Evolutionary conservation across 2,797 vertebrate genomes (phyloP), one percentile per base, ranked within the genome.

Genomic region (Cynodonichthys magdalenae): DNA sequence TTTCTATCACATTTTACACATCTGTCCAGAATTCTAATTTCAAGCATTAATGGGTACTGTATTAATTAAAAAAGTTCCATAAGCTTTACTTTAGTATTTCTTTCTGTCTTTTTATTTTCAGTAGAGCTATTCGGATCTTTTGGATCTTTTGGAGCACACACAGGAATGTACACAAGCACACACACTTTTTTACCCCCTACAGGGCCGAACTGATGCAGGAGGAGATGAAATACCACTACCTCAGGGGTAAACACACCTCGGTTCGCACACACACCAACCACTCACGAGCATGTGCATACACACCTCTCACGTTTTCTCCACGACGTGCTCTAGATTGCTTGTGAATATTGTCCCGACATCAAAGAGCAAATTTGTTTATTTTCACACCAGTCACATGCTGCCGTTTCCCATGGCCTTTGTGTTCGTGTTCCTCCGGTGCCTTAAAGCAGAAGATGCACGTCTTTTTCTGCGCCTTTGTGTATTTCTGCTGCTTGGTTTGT

Each of bases 181-280:
- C 59, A 78, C 49, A 71, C 69, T 51, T 79, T 74, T 24, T 63
- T 78, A 77, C 77, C 85, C 68, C 89, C 84, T 73, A 74, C 70
- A 84, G 87, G 87, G 80, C 79, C 82, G 75, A 90, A 83, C 82
- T 71, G 86, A 92, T 87, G 86, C 85, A 78, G 84, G 82, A 87
- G 77, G 81, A 92, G 90, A 92, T 90, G 88, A 92, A 88, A 89
- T 85, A 84, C 77, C 75, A 84, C 69, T 66, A 82, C 90, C 88
- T 89, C 81, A 85, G 89, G 90, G 89, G 68, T 92, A 92, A 92
- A 91, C 88, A 91, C 82, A 90, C 85, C 86, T 86, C 75, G 7
- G 64, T 85, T 84, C 80, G 82, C 74, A 64, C 82, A 66, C 64
- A 49, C 77, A 74, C 71, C 62, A 65, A 66, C 77, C 11, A 8